A percentile compares a stretch with the other conserved stretches of the same genome.
Evolutionary conservation across 2,113 vertebrate species (phyloP).

Genomic region (Felis chaus): DNA sequence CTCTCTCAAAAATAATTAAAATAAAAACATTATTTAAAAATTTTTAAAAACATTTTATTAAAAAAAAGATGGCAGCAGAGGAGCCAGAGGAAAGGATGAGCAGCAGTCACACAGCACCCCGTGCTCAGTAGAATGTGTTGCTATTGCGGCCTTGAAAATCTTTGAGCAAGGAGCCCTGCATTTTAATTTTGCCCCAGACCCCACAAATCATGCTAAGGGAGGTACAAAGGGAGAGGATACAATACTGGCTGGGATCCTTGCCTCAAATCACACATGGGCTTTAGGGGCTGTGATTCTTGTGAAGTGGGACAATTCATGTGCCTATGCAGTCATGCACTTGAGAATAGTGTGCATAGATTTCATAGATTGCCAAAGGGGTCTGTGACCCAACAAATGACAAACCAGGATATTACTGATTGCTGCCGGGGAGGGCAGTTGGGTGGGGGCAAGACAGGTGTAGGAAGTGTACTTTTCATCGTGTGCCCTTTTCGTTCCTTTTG

Average conservation of each 20-base stretch:
- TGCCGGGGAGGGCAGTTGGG: neutral
- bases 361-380: constrained; percentile 6
- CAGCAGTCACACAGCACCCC: neutral
- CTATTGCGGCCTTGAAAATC: neutral
- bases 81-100: neutral
- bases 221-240: neutral
- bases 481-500: neutral
- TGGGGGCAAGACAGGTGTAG: neutral
- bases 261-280: neutral
- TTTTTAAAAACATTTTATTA: too few species aligned
- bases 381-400: neutral
- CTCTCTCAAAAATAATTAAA: too few species aligned
- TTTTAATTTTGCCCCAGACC: neutral
- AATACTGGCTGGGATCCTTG: neutral
- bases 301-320: neutral
- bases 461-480: neutral
- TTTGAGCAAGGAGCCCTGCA: neutral
- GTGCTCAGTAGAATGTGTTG: neutral
- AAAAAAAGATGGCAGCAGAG: neutral
- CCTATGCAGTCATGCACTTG: neutral
- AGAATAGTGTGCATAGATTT: neutral
- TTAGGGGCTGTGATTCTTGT: neutral
- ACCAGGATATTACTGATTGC: neutral
- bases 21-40: too few species aligned
- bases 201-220: neutral